Evolutionary conservation across 2,113 vertebrate species (phyloP).

Genomic region (Sialia sialis): DNA sequence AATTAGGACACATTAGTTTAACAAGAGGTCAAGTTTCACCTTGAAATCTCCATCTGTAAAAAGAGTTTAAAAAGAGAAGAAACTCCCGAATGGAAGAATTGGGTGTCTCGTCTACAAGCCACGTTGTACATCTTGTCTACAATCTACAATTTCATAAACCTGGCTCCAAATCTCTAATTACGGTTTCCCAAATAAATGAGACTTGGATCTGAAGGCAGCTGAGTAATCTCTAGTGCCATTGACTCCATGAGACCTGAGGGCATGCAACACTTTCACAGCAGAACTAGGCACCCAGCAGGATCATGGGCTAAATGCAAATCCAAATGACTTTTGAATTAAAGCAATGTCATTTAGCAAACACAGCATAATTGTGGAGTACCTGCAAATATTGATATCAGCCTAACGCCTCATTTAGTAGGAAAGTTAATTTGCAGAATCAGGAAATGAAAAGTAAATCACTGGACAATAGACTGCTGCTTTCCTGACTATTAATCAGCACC

Average conservation of each 20-base stretch:
- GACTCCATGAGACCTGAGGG: neutral
- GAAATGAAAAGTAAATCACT: slow-evolving; percentile 50
- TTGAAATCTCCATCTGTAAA: neutral
- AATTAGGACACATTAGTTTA: neutral
- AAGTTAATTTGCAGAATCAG: slow-evolving; percentile 39
- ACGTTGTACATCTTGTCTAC: neutral
- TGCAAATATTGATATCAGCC: slow-evolving; percentile 59
- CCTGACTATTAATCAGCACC: neutral
- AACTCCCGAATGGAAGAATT: neutral
- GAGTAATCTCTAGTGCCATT: neutral
- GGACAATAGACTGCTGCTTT: neutral
- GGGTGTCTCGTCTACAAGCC: neutral
- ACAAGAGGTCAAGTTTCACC: neutral
- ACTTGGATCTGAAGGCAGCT: neutral
- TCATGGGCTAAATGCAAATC: slow-evolving; percentile 31
- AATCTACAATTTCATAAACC: neutral
- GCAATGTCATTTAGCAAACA: slow-evolving; percentile 43
- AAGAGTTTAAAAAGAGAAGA: neutral
- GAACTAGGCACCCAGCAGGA: neutral
- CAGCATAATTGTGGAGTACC: slow-evolving; percentile 28
- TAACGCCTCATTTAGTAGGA: slow-evolving; percentile 20
- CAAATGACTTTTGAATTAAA: slow-evolving; percentile 34
- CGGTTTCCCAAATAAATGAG: neutral
- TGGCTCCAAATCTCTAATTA: slow-evolving; percentile 14
- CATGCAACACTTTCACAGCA: neutral